Evolutionary conservation across 2,113 vertebrate species (phyloP).

Genomic region (Merops nubicus): DNA sequence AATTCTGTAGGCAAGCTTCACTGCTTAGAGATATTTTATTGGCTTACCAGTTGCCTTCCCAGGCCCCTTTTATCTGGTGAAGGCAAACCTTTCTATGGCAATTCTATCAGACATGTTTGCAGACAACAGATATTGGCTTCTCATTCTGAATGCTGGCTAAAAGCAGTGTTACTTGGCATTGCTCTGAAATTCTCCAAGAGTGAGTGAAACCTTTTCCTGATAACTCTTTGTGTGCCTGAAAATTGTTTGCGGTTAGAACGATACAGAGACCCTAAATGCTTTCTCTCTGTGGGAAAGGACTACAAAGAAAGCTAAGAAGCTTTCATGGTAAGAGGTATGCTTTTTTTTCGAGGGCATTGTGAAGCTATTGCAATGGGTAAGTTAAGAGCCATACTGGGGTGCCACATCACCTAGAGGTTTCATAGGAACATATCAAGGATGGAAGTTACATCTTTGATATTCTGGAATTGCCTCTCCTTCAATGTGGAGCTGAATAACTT

Average conservation of each 20-base stretch:
- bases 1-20: neutral
- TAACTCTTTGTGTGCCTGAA: neutral
- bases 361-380: neutral
- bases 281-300: neutral
- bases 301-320: neutral
- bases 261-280: neutral
- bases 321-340: neutral
- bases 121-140: neutral
- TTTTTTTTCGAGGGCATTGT: neutral
- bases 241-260: neutral
- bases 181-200: neutral
- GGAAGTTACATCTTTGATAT: neutral
- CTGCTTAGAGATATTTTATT: neutral
- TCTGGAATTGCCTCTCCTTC: neutral
- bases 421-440: neutral
- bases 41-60: neutral
- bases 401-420: neutral
- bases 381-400: neutral
- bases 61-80: neutral
- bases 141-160: neutral
- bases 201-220: neutral
- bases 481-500: neutral
- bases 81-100: neutral
- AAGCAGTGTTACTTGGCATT: neutral
- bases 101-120: neutral